Percentiles rank a stretch among this genome's conserved stretches.
These are phyloP conservation scores for Pterocles burchelli DNA, from an alignment of 2,113 vertebrate species.

Conservation along the genomic window DNA sequence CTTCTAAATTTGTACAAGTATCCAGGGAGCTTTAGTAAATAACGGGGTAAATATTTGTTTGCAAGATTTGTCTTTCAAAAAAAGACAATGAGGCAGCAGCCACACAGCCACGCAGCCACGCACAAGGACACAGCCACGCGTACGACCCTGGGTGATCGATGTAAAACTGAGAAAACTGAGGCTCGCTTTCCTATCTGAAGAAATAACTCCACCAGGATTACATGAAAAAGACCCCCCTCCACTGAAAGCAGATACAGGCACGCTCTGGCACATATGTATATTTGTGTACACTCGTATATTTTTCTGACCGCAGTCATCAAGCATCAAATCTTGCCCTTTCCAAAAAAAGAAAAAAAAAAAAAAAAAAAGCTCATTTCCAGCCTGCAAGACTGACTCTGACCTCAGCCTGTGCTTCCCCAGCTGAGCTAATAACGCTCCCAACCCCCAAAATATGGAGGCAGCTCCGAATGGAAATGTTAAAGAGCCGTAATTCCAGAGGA, in stretches of 20 bases:
- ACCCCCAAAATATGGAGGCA: conserved; percentile 66
- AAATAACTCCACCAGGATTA: background rate
- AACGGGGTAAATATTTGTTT: conserved; percentile 56
- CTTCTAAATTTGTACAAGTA: conserved; percentile 51
- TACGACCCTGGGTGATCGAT: background rate
- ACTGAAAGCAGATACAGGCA: background rate
- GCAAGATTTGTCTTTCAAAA: background rate
- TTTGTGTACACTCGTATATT: background rate
- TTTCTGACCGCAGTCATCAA: background rate
- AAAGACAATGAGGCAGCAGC: conserved; percentile 29
- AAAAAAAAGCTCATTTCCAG: conserved; percentile 49
- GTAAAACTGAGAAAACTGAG: background rate
- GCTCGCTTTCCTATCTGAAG: background rate
- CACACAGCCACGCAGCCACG: background rate
- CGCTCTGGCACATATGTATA: background rate
- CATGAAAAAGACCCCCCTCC: background rate
- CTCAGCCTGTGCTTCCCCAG: conserved; percentile 55
- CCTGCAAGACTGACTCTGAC: conserved; percentile 20
- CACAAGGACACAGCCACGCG: background rate
- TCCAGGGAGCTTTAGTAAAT: conserved; percentile 48
- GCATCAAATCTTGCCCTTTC: conserved; percentile 30
- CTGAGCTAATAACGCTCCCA: conserved; percentile 54
- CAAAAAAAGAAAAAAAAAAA: conserved; percentile 38
- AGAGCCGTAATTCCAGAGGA: conserved; percentile 62
- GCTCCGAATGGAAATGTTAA: conserved; percentile 68